Percentiles rank a stretch among this genome's conserved stretches.
Evolutionary conservation across 2,113 vertebrate species (phyloP).

Genomic region (Lampris megalopsis): DNA sequence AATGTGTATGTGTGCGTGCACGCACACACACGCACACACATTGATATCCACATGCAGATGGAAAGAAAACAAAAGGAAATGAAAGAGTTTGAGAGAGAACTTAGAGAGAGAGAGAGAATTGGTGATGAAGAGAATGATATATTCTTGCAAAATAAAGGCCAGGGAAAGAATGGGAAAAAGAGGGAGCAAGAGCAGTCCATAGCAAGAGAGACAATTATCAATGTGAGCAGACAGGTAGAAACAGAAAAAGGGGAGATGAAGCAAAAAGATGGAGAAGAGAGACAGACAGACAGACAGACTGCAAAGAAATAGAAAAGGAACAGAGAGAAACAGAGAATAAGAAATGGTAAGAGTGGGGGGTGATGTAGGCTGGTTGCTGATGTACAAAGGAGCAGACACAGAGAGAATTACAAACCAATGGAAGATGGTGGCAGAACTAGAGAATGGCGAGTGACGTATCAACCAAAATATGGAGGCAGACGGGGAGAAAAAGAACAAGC

Average conservation of each 20-base stretch:
- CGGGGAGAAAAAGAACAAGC: too few relatives aligned
- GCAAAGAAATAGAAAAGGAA: background rate
- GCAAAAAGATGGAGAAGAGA: background rate
- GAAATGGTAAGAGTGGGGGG: too few relatives aligned
- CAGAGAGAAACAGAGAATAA: too few relatives aligned
- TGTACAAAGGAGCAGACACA: too few relatives aligned
- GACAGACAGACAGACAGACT: too few relatives aligned
- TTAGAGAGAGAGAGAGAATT: slow-evolving; percentile 73
- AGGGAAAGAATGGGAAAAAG: slow-evolving; percentile 7
- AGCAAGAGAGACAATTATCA: background rate
- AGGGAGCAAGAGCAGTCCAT: slow-evolving; percentile 15
- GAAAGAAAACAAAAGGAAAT: background rate
- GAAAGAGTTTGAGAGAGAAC: slow-evolving; percentile 70
- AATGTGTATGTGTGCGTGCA: background rate
- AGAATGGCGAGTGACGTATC: background rate
- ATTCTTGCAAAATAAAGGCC: slow-evolving; percentile 20
- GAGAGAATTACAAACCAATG: too few relatives aligned
- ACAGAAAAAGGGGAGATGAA: background rate
- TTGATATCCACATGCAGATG: background rate
- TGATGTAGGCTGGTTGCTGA: too few relatives aligned
- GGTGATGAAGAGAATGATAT: slow-evolving; percentile 52
- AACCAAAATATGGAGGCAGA: too few relatives aligned
- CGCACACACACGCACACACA: slow-evolving; percentile 14
- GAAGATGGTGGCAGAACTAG: background rate
- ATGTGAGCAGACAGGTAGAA: background rate